These are phyloP conservation scores for Kryptopterus vitreolus DNA, from an alignment of 2,797 vertebrate genomes.

Conservation along the genomic window DNA sequence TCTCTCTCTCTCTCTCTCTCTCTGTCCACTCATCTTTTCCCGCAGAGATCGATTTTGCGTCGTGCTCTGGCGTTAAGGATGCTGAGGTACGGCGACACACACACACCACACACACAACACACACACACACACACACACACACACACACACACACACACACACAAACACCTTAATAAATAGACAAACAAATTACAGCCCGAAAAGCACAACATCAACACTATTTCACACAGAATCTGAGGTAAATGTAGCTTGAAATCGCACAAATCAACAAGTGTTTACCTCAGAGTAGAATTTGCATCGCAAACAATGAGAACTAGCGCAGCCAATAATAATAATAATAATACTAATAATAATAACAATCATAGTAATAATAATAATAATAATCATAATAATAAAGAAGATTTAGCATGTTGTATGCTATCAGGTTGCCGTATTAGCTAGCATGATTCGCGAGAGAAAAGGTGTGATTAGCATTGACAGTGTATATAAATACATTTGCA, in stretches of 20 bases:
- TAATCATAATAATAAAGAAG: too few relatives aligned
- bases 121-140: not conserved
- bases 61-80: slow-evolving; percentile 22
- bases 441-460: not conserved
- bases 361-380: too few relatives aligned
- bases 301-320: too few relatives aligned
- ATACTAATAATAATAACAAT: too few relatives aligned
- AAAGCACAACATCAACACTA: not conserved
- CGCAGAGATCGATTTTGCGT: slow-evolving; percentile 40
- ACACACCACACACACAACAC: not conserved
- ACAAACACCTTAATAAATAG: slow-evolving; percentile 10
- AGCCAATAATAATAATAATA: too few relatives aligned
- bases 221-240: not conserved
- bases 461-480: not conserved
- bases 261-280: not conserved
- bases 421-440: not conserved
- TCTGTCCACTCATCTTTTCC: slow-evolving; percentile 35
- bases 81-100: not conserved
- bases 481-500: not conserved
- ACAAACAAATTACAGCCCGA: slow-evolving; percentile 7
- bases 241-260: not conserved
- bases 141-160: not conserved
- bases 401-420: not conserved
- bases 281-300: not conserved
- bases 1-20: slow-evolving; percentile 7